These are phyloP conservation scores for Dendrolimus kikuchii DNA, from an alignment of 1,140 invertebrate species.

Conservation along the genomic window DNA sequence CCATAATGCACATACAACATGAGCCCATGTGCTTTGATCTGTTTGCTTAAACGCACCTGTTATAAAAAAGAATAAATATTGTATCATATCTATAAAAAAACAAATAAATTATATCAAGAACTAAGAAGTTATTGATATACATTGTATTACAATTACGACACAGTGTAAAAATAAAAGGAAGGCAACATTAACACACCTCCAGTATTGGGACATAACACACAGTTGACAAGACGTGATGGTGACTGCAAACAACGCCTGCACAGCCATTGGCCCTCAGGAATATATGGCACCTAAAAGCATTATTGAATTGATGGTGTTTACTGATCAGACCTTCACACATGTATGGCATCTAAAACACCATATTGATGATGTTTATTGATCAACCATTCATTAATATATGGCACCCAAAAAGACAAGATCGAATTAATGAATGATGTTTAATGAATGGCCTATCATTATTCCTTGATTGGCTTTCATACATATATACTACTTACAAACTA, in stretches of 20 bases:
- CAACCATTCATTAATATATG: no score
- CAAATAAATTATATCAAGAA: background rate
- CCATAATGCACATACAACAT: conserved; percentile 99
- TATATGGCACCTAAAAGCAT: conserved; percentile 85
- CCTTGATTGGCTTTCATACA: no score
- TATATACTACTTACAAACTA: no score
- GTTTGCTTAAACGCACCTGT: conserved; percentile 98
- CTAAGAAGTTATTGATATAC: background rate
- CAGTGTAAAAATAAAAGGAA: background rate
- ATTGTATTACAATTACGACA: background rate
- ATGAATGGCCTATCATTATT: no score
- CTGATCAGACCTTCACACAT: no score
- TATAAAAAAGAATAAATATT: conserved; percentile 13
- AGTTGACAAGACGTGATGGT: conserved; percentile 95
- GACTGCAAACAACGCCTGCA: conserved; percentile 96
- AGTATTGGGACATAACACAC: conserved; percentile 97
- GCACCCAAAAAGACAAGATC: no score
- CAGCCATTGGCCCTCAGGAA: conserved; percentile 99
- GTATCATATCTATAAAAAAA: background rate
- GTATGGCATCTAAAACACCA: no score
- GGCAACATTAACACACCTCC: conserved; percentile 74
- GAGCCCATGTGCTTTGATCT: conserved; percentile 96
- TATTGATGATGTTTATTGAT: no score
- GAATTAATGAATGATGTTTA: no score
- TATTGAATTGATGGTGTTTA: conserved; percentile 1